Evolutionary conservation across 2,888 invertebrate species (phyloP).

Genomic region (Cheilosia vulpina): DNA sequence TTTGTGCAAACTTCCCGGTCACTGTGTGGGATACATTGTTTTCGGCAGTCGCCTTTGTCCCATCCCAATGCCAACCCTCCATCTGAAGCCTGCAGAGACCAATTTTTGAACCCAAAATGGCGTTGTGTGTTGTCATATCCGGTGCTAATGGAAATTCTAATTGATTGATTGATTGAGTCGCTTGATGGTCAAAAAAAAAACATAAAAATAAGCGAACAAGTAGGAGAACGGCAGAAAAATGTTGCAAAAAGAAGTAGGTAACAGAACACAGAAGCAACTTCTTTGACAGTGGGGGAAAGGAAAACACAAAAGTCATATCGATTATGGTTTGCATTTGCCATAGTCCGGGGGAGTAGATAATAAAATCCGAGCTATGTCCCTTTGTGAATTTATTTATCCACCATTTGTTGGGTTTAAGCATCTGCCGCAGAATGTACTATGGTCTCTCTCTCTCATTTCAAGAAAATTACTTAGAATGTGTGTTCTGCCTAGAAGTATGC

Average conservation of each 20-base stretch:
- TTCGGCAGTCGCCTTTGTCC: background rate
- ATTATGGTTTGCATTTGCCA: no score
- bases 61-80: background rate
- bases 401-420: no score
- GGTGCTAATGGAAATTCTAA: conserved; percentile 79
- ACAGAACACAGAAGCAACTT: no score
- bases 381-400: no score
- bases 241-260: background rate
- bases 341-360: no score
- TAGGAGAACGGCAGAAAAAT: conserved; percentile 1
- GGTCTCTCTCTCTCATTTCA: no score
- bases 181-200: conserved; percentile 42
- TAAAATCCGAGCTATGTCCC: no score
- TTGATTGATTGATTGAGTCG: conserved; percentile 78
- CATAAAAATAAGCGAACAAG: conserved; percentile 41
- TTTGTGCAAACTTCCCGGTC: conserved; percentile 73
- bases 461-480: no score
- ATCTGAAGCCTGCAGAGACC: conserved; percentile 20
- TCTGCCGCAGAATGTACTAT: no score
- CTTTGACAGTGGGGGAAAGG: background rate
- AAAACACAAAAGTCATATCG: background rate
- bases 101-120: conserved; percentile 63
- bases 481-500: background rate
- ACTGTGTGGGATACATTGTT: conserved; percentile 16
- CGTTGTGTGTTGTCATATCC: conserved; percentile 78